Base-by-base conservation (phyloP, 2,797 vertebrate genomes). In the Esox lucius region DNA sequence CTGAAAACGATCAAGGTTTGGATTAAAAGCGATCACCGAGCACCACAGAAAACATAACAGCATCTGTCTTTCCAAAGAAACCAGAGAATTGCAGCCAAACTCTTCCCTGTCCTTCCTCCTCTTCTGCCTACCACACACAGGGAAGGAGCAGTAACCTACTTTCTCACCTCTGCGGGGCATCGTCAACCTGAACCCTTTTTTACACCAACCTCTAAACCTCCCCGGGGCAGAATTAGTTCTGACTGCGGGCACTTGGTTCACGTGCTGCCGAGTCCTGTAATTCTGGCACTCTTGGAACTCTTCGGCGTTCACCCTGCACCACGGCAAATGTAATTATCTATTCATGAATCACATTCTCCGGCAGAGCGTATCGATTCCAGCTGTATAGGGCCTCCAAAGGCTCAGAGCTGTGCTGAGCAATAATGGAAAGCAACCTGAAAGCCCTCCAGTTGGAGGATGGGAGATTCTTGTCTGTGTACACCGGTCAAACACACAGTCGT, bases 241-340 rank as follows among this genome's bases (percentile, higher is more conserved):
- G 56, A 61, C 56, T 70, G 78, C 82, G 85, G 83, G 87, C 88
- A 78, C 83, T 81, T 81, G 78, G 66, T 75, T 71, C 71, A 22
- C 31, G 17, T 26, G 48, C 82, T 74, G 75, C 76, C 85, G 86
- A 86, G 83, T 42, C 6, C 39, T 0, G 39, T 91, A 90, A 91
- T 92, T 91, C 91, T 71, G 26, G 82, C 83, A 84, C 56, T 15
- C 66, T 70, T 35, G 13, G 51, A 64, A 61, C 12, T 78, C 75
- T 74, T 74, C 77, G 5, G 73, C 80, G 59, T 62, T 84, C 76
- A 86, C 80, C 80, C 22, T 46, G 76, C 80, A 71, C 83, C 84
- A 64, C 42, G 78, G 84, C 79, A 75, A 86, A 83, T 85, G 66
- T 86, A 91, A 89, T 87, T 87, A 85, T 90, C 79, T 89, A 83